Conservation (phyloP, 2,113 vertebrate species). For the Calonectris borealis region DNA sequence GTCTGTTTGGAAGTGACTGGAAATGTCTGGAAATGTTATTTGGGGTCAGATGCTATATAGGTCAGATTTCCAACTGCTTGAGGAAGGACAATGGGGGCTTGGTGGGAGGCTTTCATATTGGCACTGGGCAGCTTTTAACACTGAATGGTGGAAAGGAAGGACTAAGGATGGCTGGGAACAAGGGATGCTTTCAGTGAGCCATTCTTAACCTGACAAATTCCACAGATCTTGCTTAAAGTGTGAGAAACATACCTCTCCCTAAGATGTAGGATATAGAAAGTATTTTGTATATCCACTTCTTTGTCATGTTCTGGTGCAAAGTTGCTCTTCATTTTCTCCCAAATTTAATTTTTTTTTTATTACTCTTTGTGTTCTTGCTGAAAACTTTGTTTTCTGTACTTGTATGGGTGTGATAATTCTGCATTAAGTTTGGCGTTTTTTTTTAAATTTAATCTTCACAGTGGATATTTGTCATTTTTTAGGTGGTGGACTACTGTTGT, state of each 20-base stretch:
- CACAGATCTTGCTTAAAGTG: neutral
- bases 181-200: neutral
- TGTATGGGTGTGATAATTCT: neutral
- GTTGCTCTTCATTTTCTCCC: neutral
- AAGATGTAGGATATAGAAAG: neutral
- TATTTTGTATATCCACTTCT: neutral
- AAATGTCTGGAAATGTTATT: neutral
- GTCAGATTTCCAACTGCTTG: neutral
- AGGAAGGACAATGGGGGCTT: neutral
- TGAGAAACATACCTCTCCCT: neutral
- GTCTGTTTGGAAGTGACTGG: neutral
- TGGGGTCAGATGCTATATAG: neutral
- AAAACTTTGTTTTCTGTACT: neutral
- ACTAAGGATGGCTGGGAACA: neutral
- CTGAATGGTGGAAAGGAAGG: neutral
- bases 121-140: neutral
- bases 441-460: neutral
- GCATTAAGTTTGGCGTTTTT: neutral
- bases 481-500: neutral
- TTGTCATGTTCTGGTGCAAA: neutral
- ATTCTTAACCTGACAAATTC: neutral
- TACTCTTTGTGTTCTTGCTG: neutral
- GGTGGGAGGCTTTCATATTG: neutral
- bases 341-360: accelerated
- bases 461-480: neutral